These are phyloP conservation scores for Saimiri boliviensis DNA, from an alignment of 2,113 vertebrate genomes.

Conservation along the genomic window DNA sequence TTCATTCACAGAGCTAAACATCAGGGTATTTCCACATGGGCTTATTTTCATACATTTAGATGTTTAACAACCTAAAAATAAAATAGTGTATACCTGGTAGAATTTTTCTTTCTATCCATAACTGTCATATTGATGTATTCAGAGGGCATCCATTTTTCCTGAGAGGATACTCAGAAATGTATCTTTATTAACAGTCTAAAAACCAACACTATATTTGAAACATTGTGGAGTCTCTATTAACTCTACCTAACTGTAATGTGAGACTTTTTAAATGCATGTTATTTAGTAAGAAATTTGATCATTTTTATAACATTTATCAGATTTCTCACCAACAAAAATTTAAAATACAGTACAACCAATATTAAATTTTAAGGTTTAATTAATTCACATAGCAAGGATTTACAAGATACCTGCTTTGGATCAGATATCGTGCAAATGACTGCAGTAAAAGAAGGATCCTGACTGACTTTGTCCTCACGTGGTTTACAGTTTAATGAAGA, in stretches of 20 bases:
- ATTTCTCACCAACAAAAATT: neutral
- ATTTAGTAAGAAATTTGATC: neutral
- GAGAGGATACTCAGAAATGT: neutral
- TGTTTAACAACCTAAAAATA: neutral
- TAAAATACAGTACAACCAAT: neutral
- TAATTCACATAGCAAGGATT: neutral
- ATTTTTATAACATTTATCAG: neutral
- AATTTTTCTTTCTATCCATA: neutral
- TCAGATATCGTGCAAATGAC: neutral
- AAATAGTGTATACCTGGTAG: neutral
- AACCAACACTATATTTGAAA: neutral
- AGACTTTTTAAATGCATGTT: neutral
- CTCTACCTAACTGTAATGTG: neutral
- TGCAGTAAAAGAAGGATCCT: neutral
- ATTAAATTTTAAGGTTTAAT: neutral
- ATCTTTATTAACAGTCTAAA: neutral
- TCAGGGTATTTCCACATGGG: neutral
- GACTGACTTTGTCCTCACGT: neutral
- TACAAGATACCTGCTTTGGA: neutral
- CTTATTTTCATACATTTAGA: neutral
- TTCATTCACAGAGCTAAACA: neutral
- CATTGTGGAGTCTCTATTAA: neutral
- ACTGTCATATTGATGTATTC: neutral
- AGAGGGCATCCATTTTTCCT: neutral
- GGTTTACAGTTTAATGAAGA: neutral